Base-by-base conservation (phyloP, 1,140 invertebrate genomes). In the Neomicropteryx cornuta region DNA sequence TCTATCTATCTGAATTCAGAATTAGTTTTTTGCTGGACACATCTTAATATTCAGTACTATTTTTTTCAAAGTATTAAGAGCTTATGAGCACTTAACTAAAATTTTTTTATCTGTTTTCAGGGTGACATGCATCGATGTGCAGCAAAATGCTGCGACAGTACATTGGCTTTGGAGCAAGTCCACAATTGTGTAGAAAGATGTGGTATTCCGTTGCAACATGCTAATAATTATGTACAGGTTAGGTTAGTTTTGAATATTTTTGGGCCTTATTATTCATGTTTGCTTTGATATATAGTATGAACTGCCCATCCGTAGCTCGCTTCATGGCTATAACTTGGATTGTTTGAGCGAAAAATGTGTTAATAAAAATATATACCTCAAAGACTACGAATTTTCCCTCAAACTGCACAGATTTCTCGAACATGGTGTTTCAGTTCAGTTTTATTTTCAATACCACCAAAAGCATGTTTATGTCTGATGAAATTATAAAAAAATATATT, bases 121-220 rank as follows among this genome's bases (percentile, higher is more conserved):
- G 76, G 73, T 37, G 76, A 86, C 39, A 93, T 92, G 87, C 87
- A 92, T 52, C 72, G 77, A 49, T 96, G 90, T 71, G 84, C 87
- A n/a, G 79, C 86, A 1, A 77, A 72, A 47, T 96, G 91, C 56
- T 94, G 89, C 59, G 83, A 90, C 45, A 79, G 90, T 58, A 62
- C 62, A 30, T 65, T 68, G 13, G 66, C 71, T 1, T 64, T 90
- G 36, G 81, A 91, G 49, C 72, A 76, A 52, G 78, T 88, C 1
- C 85, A 92, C 48, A 66, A 71, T 5, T 96, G 91, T 57, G 76
- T 93, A 22, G 80, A 87, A 45, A 76, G 74, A 35, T 96, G 91
- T 55, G 81, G 80, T 3, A 53, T 55, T 10, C 67, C 76, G 5
- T 65, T 92, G 19, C 79, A 77, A 34, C 70, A 75, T 44, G 84